Evolutionary conservation across 2,888 invertebrate genomes (phyloP).

Genomic region (Xylocampa areola): DNA sequence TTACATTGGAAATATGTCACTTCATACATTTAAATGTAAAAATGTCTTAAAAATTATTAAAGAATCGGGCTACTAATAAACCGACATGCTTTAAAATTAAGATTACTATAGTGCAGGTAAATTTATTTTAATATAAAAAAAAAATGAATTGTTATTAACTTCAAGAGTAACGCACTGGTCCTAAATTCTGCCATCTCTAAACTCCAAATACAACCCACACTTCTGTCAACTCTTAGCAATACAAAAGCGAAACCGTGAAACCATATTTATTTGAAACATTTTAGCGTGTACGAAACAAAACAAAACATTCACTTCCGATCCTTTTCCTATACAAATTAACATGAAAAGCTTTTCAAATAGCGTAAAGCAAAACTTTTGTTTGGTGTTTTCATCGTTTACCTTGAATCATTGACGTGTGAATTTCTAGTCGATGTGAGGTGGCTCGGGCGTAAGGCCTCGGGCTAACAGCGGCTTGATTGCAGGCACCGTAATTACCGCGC

Average conservation of each 20-base stretch:
- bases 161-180: too few species aligned
- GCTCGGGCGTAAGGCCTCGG: constrained; percentile 36
- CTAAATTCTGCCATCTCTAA: not conserved
- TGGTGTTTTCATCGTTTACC: constrained; percentile 47
- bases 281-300: constrained; percentile 41
- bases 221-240: not conserved
- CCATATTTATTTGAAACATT: constrained; percentile 43
- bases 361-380: constrained; percentile 52
- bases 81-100: too few species aligned
- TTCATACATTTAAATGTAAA: too few species aligned
- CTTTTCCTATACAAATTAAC: constrained; percentile 48
- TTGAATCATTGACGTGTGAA: constrained; percentile 48
- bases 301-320: constrained; percentile 52
- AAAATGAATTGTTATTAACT: too few species aligned
- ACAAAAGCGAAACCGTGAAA: not conserved
- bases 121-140: too few species aligned
- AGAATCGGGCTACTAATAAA: too few species aligned
- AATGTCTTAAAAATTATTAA: too few species aligned
- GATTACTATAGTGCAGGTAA: not conserved
- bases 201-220: not conserved
- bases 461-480: constrained; percentile 48
- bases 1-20: too few species aligned
- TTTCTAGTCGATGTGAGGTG: constrained; percentile 40
- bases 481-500: constrained; percentile 50
- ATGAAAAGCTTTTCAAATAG: constrained; percentile 54